These are phyloP conservation scores for Emydocephalus ijimae DNA, from an alignment of 2,113 vertebrate species.

Conservation along the genomic window DNA sequence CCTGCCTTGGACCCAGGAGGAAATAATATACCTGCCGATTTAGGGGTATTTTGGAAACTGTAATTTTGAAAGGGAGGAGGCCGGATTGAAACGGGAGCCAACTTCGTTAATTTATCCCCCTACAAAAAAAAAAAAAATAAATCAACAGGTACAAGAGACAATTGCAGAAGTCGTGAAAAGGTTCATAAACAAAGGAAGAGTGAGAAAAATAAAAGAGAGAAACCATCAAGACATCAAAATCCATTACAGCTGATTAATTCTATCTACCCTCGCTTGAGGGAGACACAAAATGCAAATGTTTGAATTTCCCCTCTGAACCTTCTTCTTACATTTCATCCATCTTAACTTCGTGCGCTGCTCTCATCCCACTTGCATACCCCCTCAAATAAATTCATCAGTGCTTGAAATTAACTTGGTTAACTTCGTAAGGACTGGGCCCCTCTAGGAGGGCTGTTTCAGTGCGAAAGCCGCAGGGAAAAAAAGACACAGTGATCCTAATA, in stretches of 20 bases:
- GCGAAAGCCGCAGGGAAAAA: background rate
- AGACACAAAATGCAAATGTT: conserved; percentile 38
- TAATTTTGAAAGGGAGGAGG: background rate
- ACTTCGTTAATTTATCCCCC: too few relatives aligned
- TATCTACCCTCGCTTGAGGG: conserved; percentile 25
- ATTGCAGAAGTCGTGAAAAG: background rate
- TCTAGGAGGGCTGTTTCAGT: background rate
- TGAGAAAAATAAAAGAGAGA: background rate
- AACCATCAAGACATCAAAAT: conserved; percentile 11
- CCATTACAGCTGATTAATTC: conserved; percentile 36
- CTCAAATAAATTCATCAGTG: background rate
- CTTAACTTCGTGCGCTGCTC: background rate
- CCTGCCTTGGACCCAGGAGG: background rate
- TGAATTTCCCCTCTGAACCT: conserved; percentile 24
- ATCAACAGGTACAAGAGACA: background rate
- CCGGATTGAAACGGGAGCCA: background rate
- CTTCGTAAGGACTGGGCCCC: background rate
- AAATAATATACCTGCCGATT: background rate
- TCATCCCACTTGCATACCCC: background rate
- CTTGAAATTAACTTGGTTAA: background rate
- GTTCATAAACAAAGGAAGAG: background rate
- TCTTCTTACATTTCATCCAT: background rate
- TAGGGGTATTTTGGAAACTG: background rate
- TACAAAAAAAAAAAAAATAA: background rate
- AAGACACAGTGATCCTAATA: conserved; percentile 1